A percentile compares a stretch with the other conserved stretches of the same genome.
Conservation (phyloP, 1,140 invertebrate genomes). For the Dendroctonus valens region DNA sequence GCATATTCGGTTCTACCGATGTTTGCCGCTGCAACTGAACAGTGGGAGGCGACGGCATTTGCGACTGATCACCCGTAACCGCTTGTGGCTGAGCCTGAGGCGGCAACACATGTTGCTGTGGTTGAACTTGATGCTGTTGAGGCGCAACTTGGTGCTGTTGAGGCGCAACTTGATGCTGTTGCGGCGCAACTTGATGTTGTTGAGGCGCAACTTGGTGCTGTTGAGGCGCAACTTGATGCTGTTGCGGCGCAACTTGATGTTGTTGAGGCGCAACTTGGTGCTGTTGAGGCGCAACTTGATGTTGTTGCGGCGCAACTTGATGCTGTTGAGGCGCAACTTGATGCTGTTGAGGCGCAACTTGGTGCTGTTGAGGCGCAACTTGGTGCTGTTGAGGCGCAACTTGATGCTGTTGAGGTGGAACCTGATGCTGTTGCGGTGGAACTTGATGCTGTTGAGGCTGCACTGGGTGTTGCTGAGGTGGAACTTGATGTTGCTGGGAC, state of each 20-base stretch:
- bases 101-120: neutral
- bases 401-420: constrained; percentile 43
- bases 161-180: neutral
- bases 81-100: constrained; percentile 26
- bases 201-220: constrained; percentile 40
- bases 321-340: constrained; percentile 43
- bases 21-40: constrained; percentile 43
- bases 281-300: constrained; percentile 52
- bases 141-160: constrained; percentile 41
- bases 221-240: constrained; percentile 45
- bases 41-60: constrained; percentile 36
- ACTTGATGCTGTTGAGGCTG: constrained; percentile 13
- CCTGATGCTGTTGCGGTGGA: constrained; percentile 42
- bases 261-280: constrained; percentile 44
- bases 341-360: no score
- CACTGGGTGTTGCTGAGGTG: constrained; percentile 53
- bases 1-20: constrained; percentile 41
- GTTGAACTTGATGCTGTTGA: neutral
- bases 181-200: constrained; percentile 46
- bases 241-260: constrained; percentile 36
- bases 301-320: neutral
- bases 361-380: constrained; percentile 38
- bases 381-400: constrained; percentile 45
- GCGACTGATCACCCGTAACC: constrained; percentile 46
- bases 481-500: constrained; percentile 39